These are phyloP conservation scores for Chaetops frenatus DNA, from an alignment of 2,113 vertebrate species.

Conservation along the genomic window DNA sequence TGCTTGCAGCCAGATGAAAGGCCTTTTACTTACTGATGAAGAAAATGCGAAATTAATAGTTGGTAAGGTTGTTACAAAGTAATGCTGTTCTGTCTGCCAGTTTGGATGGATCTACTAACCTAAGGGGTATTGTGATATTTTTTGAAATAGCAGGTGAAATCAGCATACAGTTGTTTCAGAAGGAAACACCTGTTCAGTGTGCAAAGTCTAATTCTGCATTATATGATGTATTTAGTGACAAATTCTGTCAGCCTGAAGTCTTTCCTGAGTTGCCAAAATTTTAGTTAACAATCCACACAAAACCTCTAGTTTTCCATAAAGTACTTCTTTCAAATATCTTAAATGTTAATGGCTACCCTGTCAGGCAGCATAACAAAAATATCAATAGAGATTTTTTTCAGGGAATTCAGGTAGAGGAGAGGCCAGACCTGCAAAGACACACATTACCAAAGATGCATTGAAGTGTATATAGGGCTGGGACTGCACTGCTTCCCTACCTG, in stretches of 20 bases:
- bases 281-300: neutral
- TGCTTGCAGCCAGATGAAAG: conserved; percentile 40
- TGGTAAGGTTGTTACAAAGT: neutral
- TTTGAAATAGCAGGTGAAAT: neutral
- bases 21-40: conserved; percentile 12
- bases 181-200: neutral
- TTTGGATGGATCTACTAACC: neutral
- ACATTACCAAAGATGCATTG: neutral
- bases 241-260: neutral
- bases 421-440: neutral
- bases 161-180: neutral
- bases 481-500: neutral
- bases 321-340: neutral
- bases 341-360: neutral
- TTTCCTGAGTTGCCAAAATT: neutral
- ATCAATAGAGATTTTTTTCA: neutral
- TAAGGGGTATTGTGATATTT: neutral
- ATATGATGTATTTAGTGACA: neutral
- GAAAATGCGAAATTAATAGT: neutral
- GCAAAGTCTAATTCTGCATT: neutral
- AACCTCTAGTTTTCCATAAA: neutral
- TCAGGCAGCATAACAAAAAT: neutral
- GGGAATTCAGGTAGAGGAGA: neutral
- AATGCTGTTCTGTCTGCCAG: neutral
- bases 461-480: neutral